These are phyloP conservation scores for Pseudorectes ferrugineus DNA, from an alignment of 2,113 vertebrate genomes.

Conservation along the genomic window DNA sequence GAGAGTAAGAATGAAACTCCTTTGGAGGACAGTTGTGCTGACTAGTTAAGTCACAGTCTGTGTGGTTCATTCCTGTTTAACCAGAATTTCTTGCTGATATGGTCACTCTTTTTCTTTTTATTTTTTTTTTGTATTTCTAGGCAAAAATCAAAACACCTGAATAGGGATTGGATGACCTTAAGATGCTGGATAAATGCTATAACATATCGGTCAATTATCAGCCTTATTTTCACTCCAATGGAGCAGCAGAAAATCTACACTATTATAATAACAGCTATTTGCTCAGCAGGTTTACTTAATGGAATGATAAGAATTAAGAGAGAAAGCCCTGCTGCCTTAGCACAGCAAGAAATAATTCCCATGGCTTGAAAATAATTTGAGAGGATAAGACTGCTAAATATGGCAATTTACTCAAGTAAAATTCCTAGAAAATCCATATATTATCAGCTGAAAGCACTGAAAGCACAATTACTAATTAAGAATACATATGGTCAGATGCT, in stretches of 20 bases:
- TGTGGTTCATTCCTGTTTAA: neutral
- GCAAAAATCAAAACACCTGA: neutral
- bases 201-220: neutral
- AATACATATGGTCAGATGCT: neutral
- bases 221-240: slow-evolving; percentile 13
- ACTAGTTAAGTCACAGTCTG: neutral
- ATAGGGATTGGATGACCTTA: neutral
- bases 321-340: slow-evolving; percentile 17
- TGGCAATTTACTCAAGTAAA: neutral
- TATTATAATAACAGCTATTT: neutral
- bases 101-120: neutral
- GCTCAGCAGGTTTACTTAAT: slow-evolving; percentile 12
- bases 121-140: neutral
- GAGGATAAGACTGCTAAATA: neutral
- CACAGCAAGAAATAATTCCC: slow-evolving; percentile 39
- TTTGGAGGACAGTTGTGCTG: neutral
- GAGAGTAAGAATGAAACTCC: neutral
- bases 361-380: slow-evolving; percentile 2
- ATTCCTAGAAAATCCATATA: neutral
- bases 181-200: neutral
- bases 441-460: neutral
- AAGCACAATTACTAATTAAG: neutral
- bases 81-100: neutral
- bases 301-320: slow-evolving; percentile 32
- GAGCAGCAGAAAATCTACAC: neutral